Base-by-base conservation (phyloP, 2,888 invertebrate genomes). In the Iselma pallidipennis region DNA sequence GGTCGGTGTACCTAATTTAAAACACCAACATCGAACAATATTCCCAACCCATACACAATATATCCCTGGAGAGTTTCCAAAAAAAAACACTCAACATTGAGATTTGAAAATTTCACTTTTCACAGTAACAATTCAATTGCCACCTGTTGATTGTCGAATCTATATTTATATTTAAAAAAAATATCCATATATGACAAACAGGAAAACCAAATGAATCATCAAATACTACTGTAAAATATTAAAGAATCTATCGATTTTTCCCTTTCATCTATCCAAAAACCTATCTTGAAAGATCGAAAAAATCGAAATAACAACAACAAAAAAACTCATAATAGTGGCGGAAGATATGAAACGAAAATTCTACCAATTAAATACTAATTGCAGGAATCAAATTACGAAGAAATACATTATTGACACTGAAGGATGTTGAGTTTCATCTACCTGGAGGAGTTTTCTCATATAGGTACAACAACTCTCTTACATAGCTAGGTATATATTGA, bases 391-490 rank as follows among this genome's bases (percentile, higher is more conserved):
- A 31, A n/a, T n/a, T n/a, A n/a, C n/a, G n/a, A n/a, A n/a, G n/a
- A n/a, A n/a, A n/a, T n/a, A n/a, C n/a, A n/a, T n/a, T n/a, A n/a
- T n/a, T n/a, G n/a, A n/a, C n/a, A n/a, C n/a, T 31, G 31, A 31
- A 10, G 12, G 10, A 9, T 31, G 31, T 33, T 14, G 31, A 4
- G 14, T 33, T 4, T 31, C 31, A 31, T 60, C 33, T 28, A 59
- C 10, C 53, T 52, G 16, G 57, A 29, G 57, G 51, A 61, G 14
- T 33, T n/a, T 33, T 33, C 31, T 33, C 31, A 33, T 33, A 10
- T n/a, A 31, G 5, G 14, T n/a, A 14, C 31, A 33, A 33, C 31
- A 33, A 14, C 31, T 33, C 14, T 14, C 33, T 37, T 7, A 37
- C 4, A 14, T 16, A 7, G 14, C 33, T 37, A 37, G 14, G 16